Evolutionary conservation across 2,113 vertebrate species (phyloP).

Genomic region (Bufo gargarizans): DNA sequence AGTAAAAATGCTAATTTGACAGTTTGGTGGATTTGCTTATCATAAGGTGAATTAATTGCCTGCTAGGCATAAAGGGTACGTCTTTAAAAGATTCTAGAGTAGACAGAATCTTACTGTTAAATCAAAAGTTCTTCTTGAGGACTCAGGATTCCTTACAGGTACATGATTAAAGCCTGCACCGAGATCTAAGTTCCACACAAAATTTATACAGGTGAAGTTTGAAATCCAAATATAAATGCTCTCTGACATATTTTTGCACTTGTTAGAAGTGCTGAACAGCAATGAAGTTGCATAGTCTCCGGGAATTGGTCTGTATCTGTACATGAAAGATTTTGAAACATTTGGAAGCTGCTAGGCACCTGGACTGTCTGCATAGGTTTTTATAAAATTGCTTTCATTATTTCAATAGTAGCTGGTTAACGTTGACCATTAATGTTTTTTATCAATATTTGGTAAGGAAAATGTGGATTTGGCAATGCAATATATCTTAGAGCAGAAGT

Average conservation of each 20-base stretch:
- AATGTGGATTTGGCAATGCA: neutral
- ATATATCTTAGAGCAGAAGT: slow-evolving; percentile 7
- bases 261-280: slow-evolving; percentile 38
- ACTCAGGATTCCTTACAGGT: slow-evolving; percentile 44
- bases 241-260: slow-evolving; percentile 50
- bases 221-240: slow-evolving; percentile 56
- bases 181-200: slow-evolving; percentile 44
- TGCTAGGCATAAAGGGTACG: slow-evolving; percentile 44
- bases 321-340: slow-evolving; percentile 35
- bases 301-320: slow-evolving; percentile 36
- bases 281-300: slow-evolving; percentile 18
- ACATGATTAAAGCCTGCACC: slow-evolving; percentile 52
- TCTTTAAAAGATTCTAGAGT: slow-evolving; percentile 41
- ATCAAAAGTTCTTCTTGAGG: slow-evolving; percentile 49
- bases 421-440: neutral
- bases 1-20: slow-evolving; percentile 52
- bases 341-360: slow-evolving; percentile 22
- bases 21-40: slow-evolving; percentile 54
- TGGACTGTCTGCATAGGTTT: neutral
- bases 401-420: neutral
- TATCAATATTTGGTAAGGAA: slow-evolving; percentile 19
- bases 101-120: slow-evolving; percentile 43
- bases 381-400: slow-evolving; percentile 13
- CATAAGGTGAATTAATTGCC: slow-evolving; percentile 55
- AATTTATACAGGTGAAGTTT: slow-evolving; percentile 50